phyloP scores from a whole-genome alignment of 2,797 vertebrate genomes.

The Sciurus vulgaris region DNA sequence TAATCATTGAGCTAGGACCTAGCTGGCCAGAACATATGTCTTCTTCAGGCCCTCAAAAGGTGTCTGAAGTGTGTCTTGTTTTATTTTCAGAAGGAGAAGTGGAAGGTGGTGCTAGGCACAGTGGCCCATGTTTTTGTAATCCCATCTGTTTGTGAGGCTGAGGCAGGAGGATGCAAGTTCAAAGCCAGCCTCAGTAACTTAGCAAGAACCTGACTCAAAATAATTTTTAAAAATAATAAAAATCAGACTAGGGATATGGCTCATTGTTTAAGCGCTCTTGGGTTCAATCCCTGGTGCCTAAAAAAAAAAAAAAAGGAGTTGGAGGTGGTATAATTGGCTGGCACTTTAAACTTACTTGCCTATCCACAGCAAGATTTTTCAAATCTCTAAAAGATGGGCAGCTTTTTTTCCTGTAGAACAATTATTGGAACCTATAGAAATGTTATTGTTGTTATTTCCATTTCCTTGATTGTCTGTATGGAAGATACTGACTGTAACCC shows the following conservation, averaged over 20 bases:
- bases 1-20: background rate
- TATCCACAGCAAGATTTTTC: background rate
- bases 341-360: slow-evolving; percentile 42
- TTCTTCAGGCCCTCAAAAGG: slow-evolving; percentile 30
- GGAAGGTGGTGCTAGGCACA: background rate
- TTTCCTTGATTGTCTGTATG: slow-evolving; percentile 31
- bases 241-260: too few species aligned
- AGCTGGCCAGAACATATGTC: background rate
- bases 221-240: too few species aligned
- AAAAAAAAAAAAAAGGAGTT: too few species aligned
- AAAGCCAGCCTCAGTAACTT: too few species aligned
- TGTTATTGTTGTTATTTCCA: slow-evolving; percentile 54
- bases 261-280: too few species aligned
- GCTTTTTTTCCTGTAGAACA: slow-evolving; percentile 61
- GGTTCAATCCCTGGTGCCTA: too few species aligned
- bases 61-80: slow-evolving; percentile 45
- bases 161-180: too few species aligned
- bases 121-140: too few species aligned
- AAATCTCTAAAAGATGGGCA: slow-evolving; percentile 50
- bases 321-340: background rate
- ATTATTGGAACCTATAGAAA: slow-evolving; percentile 61
- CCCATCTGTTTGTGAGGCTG: too few species aligned
- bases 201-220: too few species aligned
- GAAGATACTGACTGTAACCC: slow-evolving; percentile 27
- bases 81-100: slow-evolving; percentile 61